These are phyloP conservation scores for Synergus laeviventris DNA, from an alignment of 2,888 invertebrate genomes.

Conservation along the genomic window DNA sequence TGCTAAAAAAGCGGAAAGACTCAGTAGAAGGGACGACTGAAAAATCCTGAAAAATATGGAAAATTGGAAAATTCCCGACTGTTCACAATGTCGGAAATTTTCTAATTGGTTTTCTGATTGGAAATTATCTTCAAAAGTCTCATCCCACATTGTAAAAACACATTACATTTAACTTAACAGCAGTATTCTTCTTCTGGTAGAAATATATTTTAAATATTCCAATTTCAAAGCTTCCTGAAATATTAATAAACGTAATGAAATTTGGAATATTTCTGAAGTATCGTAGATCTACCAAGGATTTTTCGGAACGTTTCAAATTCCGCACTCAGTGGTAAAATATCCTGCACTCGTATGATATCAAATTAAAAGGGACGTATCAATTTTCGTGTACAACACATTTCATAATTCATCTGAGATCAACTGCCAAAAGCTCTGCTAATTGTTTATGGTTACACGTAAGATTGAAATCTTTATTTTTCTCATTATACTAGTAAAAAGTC, in stretches of 20 bases:
- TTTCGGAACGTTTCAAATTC: neutral
- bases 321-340: neutral
- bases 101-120: neutral
- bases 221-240: no score
- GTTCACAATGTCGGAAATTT: no score
- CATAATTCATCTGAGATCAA: slow-evolving; percentile 13
- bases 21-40: neutral
- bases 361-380: slow-evolving; percentile 15
- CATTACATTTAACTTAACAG: neutral
- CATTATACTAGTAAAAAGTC: neutral
- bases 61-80: no score
- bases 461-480: slow-evolving; percentile 15
- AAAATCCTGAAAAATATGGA: no score
- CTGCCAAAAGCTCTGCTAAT: slow-evolving; percentile 31
- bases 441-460: neutral
- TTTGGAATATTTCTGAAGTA: neutral
- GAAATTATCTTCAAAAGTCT: neutral
- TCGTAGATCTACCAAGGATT: neutral
- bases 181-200: neutral
- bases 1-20: neutral
- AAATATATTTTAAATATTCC: neutral
- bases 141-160: neutral
- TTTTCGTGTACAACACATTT: slow-evolving; percentile 8
- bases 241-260: no score
- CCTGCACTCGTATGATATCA: neutral